These are phyloP conservation scores for Drosophila mimetica DNA, from an alignment of 2,888 invertebrate species.

Conservation along the genomic window DNA sequence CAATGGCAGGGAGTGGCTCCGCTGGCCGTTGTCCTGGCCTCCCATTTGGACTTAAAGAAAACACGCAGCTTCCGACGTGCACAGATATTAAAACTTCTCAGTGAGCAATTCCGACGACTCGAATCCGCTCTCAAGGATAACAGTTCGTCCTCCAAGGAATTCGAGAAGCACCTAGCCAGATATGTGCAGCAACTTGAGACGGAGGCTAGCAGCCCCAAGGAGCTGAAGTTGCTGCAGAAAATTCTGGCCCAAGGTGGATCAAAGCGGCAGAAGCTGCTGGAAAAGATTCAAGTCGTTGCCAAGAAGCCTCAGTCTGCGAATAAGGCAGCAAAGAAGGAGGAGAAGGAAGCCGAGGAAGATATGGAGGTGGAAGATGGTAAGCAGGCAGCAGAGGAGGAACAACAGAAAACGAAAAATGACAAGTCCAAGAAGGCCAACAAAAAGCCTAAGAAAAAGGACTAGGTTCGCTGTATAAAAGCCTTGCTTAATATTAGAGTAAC, in stretches of 20 bases:
- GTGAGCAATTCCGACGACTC: constrained; percentile 28
- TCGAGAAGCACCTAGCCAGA: constrained; percentile 23
- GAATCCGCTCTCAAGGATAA: constrained; percentile 4
- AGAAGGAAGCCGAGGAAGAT: background rate
- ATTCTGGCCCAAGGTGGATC: constrained; percentile 33
- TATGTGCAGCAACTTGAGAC: constrained; percentile 8
- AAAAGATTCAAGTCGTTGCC: constrained; percentile 4
- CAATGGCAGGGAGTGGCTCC: constrained; percentile 47
- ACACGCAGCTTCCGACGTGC: constrained; percentile 46
- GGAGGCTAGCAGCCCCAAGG: constrained; percentile 15
- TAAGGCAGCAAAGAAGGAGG: background rate
- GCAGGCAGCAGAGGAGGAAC: background rate
- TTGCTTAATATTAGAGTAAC: background rate
- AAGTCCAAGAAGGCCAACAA: background rate
- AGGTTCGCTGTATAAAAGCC: no score
- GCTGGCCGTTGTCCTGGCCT: constrained; percentile 18
- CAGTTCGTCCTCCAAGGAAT: background rate
- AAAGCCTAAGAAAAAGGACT: background rate
- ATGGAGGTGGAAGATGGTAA: background rate
- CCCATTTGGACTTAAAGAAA: constrained; percentile 15
- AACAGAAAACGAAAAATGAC: background rate
- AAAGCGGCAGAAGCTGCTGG: constrained; percentile 18
- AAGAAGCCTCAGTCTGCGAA: background rate
- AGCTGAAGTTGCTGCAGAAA: constrained; percentile 24
- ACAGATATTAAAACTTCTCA: constrained; percentile 45